A percentile compares a stretch with the other conserved stretches of the same genome.
Evolutionary conservation across 2,888 invertebrate species (phyloP).

Genomic region (Ophioninae sp.): DNA sequence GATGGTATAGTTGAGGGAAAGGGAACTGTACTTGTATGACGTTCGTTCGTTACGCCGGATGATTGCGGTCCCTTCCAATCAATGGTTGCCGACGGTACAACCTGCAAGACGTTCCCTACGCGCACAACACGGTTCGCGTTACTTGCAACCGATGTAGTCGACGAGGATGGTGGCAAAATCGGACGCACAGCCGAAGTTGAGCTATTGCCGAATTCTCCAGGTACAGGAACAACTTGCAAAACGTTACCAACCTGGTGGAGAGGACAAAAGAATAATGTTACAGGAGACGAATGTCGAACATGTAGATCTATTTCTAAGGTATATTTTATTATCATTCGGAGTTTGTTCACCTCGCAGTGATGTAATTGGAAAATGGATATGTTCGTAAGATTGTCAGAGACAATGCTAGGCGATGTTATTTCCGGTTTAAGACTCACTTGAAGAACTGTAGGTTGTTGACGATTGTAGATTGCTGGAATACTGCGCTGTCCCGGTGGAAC

Average conservation of each 20-base stretch:
- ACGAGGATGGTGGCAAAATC: constrained; percentile 56
- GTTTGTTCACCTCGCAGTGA: not conserved
- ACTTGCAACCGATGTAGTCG: constrained; percentile 52
- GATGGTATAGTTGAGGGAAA: constrained; percentile 62
- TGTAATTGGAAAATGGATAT: not conserved
- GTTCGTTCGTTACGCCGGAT: constrained; percentile 50
- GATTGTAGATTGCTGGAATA: constrained; percentile 70
- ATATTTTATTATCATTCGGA: not conserved
- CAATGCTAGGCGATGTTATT: not conserved
- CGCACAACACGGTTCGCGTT: constrained; percentile 76
- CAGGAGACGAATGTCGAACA: not conserved
- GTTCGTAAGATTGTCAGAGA: not conserved
- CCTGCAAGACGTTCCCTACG: constrained; percentile 79
- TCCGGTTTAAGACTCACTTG: constrained; percentile 69
- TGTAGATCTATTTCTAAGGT: not conserved
- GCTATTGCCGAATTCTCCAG: constrained; percentile 71
- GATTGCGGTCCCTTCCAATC: constrained; percentile 73
- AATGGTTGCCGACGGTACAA: constrained; percentile 77
- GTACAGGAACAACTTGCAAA: constrained; percentile 84
- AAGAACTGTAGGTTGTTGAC: constrained; percentile 76
- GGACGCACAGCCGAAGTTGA: constrained; percentile 15
- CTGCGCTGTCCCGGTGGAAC: constrained; percentile 51
- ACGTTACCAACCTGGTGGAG: constrained; percentile 83
- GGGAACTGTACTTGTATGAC: constrained; percentile 53
- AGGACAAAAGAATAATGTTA: constrained; percentile 1